Evolutionary conservation across 1,140 invertebrate genomes (phyloP), one percentile per base, ranked within the genome.

Genomic region (Drosophila hydei): DNA sequence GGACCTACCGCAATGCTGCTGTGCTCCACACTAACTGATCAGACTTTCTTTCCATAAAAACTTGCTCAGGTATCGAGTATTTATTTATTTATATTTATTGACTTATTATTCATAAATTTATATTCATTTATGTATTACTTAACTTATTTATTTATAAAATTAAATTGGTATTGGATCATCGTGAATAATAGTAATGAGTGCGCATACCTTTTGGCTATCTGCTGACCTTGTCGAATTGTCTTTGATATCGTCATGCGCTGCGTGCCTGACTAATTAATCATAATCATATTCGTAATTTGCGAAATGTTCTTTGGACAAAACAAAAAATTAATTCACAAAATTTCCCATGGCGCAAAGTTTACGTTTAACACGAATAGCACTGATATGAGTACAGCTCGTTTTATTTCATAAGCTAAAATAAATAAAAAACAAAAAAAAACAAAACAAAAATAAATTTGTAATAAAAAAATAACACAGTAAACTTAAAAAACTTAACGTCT

Each of bases 281-380:
- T 18, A 30, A 45, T 54, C 38, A 25, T 50, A 33, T 45, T 56
- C 25, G 6, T 14, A 36, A 23, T 43, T 11, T 33, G 30, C 48
- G n/a, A 19, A 55, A 48, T 19, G 45, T 61, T 30, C 18, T 6
- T 8, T 16, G 38, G 6, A 6, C 38, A 38, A 16, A 23, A 33
- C 9, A 11, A 8, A 9, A 18, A 42, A 42, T 77, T 59, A 54
- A 58, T 52, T 79, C 59, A 76, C 64, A 72, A 78, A 80, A 51
- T 38, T 55, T 71, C 55, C 16, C 70, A 61, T 72, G 42, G 18
- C 21, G 23, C 27, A 33, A 48, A 56, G 25, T 40, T 50, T 25
- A 50, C 45, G 47, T 51, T 40, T 61, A 63, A 84, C 79, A 79
- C 74, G 79, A 71, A 75, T 80, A 77, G 71, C 59, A 27, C 48